Evolutionary conservation across 2,888 invertebrate genomes (phyloP).

Genomic region (Eilema sororculum): DNA sequence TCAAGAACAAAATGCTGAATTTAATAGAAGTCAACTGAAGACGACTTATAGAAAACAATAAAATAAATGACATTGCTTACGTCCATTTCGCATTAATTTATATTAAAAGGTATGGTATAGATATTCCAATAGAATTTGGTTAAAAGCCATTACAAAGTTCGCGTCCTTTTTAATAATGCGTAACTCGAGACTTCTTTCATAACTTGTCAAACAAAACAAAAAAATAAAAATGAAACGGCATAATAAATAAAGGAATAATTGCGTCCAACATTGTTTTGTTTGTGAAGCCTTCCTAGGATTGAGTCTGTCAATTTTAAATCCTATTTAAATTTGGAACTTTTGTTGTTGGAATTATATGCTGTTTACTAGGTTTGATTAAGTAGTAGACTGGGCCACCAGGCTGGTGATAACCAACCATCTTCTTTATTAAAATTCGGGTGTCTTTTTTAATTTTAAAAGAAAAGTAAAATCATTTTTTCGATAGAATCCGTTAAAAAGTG

Average conservation of each 20-base stretch:
- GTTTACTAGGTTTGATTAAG: too few relatives aligned
- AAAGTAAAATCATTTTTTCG: too few relatives aligned
- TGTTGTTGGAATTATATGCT: not conserved
- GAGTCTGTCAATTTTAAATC: constrained; percentile 48
- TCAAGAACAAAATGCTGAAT: not conserved
- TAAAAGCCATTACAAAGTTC: constrained; percentile 45
- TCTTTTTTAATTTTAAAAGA: too few relatives aligned
- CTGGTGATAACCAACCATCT: too few relatives aligned
- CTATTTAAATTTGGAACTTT: constrained; percentile 29
- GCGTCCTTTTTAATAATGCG: constrained; percentile 62
- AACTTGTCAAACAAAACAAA: constrained; percentile 59
- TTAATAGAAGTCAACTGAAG: not conserved
- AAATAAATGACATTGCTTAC: not conserved
- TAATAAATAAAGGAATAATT: constrained; percentile 71
- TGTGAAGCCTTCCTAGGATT: constrained; percentile 50
- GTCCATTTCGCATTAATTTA: not conserved
- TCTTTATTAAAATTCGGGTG: too few relatives aligned
- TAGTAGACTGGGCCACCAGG: too few relatives aligned
- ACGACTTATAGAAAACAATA: not conserved
- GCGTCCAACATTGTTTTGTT: constrained; percentile 63
- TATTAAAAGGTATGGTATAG: constrained; percentile 8
- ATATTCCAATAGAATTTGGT: constrained; percentile 34
- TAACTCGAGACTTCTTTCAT: constrained; percentile 51
- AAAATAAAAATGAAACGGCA: constrained; percentile 59
- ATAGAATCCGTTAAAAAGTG: too few relatives aligned